Evolutionary conservation across 2,888 invertebrate species (phyloP).

Genomic region (Idaea straminata): DNA sequence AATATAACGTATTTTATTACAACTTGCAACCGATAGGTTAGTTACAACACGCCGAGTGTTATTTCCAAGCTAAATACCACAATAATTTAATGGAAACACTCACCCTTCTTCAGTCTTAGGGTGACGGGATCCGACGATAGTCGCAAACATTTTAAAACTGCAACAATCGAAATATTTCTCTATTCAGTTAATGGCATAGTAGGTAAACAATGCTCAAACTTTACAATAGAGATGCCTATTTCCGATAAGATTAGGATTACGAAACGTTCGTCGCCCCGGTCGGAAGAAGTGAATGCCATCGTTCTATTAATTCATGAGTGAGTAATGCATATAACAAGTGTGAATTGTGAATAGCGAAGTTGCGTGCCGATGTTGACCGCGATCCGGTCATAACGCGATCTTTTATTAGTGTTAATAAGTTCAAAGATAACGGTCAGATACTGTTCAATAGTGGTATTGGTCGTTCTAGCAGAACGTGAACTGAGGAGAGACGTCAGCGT

Average conservation of each 20-base stretch:
- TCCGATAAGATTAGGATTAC: constrained; percentile 21
- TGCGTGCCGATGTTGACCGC: constrained; percentile 50
- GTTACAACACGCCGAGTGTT: constrained; percentile 10
- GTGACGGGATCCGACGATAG: constrained; percentile 94
- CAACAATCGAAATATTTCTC: constrained; percentile 64
- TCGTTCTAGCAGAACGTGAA: constrained; percentile 1
- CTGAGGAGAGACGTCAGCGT: neutral
- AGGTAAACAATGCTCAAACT: neutral
- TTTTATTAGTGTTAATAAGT: constrained; percentile 66
- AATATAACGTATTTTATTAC: constrained; percentile 57
- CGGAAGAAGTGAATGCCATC: constrained; percentile 42
- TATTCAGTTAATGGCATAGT: neutral
- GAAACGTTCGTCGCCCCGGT: constrained; percentile 21
- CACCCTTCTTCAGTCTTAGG: constrained; percentile 94
- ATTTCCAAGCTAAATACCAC: neutral
- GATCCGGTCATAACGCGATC: constrained; percentile 57
- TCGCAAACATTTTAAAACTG: constrained; percentile 96
- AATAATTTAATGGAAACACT: constrained; percentile 53
- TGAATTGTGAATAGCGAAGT: constrained; percentile 60
- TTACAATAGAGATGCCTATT: neutral
- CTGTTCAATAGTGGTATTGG: constrained; percentile 5
- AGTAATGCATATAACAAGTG: constrained; percentile 39
- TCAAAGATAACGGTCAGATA: constrained; percentile 50
- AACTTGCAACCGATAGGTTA: constrained; percentile 25
- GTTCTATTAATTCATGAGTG: constrained; percentile 21